These are phyloP conservation scores for Magallana ariakensis DNA, from an alignment of 1,140 invertebrate genomes.

Conservation along the genomic window DNA sequence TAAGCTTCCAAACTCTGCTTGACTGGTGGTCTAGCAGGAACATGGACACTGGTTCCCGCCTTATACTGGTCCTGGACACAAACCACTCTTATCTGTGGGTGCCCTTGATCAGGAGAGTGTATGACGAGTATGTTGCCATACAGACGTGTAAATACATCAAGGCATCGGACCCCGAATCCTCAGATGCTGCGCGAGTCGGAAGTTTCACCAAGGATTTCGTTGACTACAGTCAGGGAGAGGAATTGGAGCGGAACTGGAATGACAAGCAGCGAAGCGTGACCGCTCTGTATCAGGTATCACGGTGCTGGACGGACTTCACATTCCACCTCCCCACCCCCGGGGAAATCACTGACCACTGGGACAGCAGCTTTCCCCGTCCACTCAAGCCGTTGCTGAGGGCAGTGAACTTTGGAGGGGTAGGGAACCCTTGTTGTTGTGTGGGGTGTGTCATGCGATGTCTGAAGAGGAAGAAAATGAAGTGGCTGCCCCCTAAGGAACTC, in stretches of 20 bases:
- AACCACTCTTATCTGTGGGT: conserved; percentile 73
- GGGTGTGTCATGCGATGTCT: conserved; percentile 71
- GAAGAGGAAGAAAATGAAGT: conserved; percentile 74
- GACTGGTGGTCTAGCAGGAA: conserved; percentile 75
- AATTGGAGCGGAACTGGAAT: conserved; percentile 66
- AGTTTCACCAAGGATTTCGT: conserved; percentile 76
- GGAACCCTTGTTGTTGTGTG: conserved; percentile 71
- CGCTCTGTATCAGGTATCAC: conserved; percentile 72
- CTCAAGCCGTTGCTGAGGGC: conserved; percentile 72
- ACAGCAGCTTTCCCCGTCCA: conserved; percentile 71
- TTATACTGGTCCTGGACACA: conserved; percentile 76
- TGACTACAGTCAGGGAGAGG: conserved; percentile 70
- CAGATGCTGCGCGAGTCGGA: conserved; percentile 65
- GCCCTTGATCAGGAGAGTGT: conserved; percentile 56
- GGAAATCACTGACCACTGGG: conserved; percentile 75
- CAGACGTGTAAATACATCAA: conserved; percentile 71
- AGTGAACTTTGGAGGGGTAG: conserved; percentile 68
- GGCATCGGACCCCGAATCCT: conserved; percentile 62
- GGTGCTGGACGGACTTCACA: conserved; percentile 74
- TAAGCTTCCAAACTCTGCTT: conserved; percentile 71
- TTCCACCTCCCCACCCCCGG: conserved; percentile 75
- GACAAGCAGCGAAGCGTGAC: conserved; percentile 62
- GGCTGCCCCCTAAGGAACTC: conserved; percentile 75
- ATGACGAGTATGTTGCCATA: conserved; percentile 70
- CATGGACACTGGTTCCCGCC: conserved; percentile 67